Evolutionary conservation across 2,888 invertebrate species (phyloP), one percentile per base, ranked within the genome.

Genomic region (Patella pellucida): DNA sequence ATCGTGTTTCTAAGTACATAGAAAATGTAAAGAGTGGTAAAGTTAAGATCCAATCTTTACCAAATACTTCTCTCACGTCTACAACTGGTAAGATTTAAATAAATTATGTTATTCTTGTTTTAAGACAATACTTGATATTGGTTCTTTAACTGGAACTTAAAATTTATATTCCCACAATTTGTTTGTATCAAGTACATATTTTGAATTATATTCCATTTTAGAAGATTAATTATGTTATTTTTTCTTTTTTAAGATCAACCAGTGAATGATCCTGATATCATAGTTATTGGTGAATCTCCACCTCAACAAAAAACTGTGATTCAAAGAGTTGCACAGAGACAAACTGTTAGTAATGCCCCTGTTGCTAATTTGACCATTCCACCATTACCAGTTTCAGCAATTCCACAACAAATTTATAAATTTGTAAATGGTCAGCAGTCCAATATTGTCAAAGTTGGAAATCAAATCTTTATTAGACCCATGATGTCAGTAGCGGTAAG

Each of bases 201-300:
- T 41, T 41, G 41, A 41, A 41, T 41, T 41, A 41, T 41, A 41
- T 41, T 41, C 9, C 41, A 41, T 41, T 41, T 41, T 41, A 41
- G 7, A 41, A 41, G 41, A 41, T 41, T 9, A 41, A 41, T 41
- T 41, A 41, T 41, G 41, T 9, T 41, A 41, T 41, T 41, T 41
- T 9, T 41, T 41, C 41, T 9, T 41, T 74, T 68, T 76, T 56
- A 62, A 52, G 41, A 23, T 69, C 73, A 52, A 52, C 71, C 51
- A 27, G n/a, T 71, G 69, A 71, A 69, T 52, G 31, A 76, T 15
- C 79, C 79, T 16, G 87, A 87, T 78, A 78, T 86, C 5, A 84
- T 87, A 27, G 79, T 87, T 54, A 82, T 86, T 9, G 83, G 84
- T 50, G 86, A 86, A 69, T 82, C 79, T 14, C 84, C 84, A n/a